These are phyloP conservation scores for Tetheella fluctuosa DNA, from an alignment of 2,888 invertebrate genomes.

Conservation along the genomic window DNA sequence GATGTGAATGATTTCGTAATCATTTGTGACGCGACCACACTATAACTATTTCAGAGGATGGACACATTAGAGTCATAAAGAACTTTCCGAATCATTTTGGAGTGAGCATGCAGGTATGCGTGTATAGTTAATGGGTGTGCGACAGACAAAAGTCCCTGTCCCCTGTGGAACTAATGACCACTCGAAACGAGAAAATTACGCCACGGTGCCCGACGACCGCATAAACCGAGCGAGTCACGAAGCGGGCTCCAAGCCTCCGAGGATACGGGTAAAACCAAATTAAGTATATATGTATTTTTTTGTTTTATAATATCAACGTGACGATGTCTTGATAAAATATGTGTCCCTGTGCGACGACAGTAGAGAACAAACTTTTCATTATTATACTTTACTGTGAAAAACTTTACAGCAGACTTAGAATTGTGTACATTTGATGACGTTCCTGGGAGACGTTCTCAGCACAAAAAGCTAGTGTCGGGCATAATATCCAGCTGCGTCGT, in stretches of 20 bases:
- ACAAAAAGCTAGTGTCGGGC: slow-evolving; percentile 64
- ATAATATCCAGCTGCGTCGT: slow-evolving; percentile 70
- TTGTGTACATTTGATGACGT: slow-evolving; percentile 47
- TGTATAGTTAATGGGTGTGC: slow-evolving; percentile 71
- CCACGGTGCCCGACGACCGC: slow-evolving; percentile 56
- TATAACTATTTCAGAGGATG: slow-evolving; percentile 20
- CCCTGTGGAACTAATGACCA: slow-evolving; percentile 78
- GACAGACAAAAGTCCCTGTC: slow-evolving; percentile 70
- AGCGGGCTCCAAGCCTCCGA: slow-evolving; percentile 53
- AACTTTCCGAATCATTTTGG: slow-evolving; percentile 43
- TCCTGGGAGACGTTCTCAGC: slow-evolving; percentile 39
- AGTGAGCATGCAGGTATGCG: slow-evolving; percentile 54
- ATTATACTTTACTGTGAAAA: slow-evolving; percentile 24
- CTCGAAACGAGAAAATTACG: slow-evolving; percentile 78
- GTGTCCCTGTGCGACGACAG: neutral
- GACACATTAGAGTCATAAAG: slow-evolving; percentile 37
- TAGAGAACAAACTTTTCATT: neutral
- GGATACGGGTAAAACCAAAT: slow-evolving; percentile 16
- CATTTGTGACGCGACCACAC: slow-evolving; percentile 26
- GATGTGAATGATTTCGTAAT: slow-evolving; percentile 17
- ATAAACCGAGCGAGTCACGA: slow-evolving; percentile 74
- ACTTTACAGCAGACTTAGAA: slow-evolving; percentile 36
- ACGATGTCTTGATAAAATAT: slow-evolving; percentile 19
- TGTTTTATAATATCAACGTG: slow-evolving; percentile 21
- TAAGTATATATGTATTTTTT: neutral